Evolutionary conservation across 1,140 invertebrate species (phyloP).

Genomic region (Pomacea maculata): DNA sequence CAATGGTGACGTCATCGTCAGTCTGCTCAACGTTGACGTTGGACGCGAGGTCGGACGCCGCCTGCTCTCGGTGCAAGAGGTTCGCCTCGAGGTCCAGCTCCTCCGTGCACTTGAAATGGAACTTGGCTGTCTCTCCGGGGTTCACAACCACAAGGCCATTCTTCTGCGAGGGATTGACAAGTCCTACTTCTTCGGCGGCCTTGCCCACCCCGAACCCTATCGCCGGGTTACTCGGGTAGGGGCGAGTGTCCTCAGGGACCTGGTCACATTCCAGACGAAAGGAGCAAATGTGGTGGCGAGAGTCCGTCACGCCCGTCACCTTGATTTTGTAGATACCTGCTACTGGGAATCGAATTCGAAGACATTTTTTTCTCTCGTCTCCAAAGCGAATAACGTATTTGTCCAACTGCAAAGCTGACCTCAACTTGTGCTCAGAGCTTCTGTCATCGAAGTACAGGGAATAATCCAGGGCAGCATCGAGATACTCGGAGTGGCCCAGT

Average conservation of each 20-base stretch:
- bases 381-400: constrained; percentile 35
- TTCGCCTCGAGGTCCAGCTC: constrained; percentile 28
- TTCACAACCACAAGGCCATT: constrained; percentile 33
- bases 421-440: constrained; percentile 29
- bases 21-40: constrained; percentile 16
- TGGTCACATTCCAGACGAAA: constrained; percentile 42
- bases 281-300: constrained; percentile 17
- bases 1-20: constrained; percentile 21
- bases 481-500: constrained; percentile 24
- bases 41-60: constrained; percentile 8
- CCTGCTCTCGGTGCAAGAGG: constrained; percentile 26
- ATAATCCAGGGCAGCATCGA: constrained; percentile 26
- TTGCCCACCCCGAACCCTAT: constrained; percentile 44
- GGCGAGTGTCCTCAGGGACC: constrained; percentile 32
- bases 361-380: constrained; percentile 23
- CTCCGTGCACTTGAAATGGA: constrained; percentile 31
- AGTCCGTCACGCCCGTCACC: constrained; percentile 5
- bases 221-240: constrained; percentile 42
- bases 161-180: constrained; percentile 28
- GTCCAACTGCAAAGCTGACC: constrained; percentile 28
- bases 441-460: constrained; percentile 29
- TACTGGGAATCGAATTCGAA: constrained; percentile 43
- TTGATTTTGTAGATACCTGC: constrained; percentile 39
- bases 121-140: constrained; percentile 21
- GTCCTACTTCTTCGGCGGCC: constrained; percentile 24